These are phyloP conservation scores for Papilio glaucus DNA, from an alignment of 1,140 invertebrate species.

Conservation along the genomic window DNA sequence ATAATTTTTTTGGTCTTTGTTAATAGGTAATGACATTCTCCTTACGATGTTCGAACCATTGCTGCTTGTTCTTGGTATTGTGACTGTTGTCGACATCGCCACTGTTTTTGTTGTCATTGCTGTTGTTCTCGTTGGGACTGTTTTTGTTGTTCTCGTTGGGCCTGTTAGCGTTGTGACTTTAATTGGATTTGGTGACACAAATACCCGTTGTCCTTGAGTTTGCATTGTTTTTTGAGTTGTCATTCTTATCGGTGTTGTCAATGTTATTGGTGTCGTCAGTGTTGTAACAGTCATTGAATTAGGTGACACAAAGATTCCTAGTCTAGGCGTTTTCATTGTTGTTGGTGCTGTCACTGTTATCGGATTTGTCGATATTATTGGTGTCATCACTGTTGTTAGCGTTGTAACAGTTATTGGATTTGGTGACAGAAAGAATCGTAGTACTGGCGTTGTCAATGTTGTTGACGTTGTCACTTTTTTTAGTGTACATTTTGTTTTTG, in stretches of 20 bases:
- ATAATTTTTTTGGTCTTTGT: not conserved
- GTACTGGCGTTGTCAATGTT: not conserved
- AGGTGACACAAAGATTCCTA: not conserved
- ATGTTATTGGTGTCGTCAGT: not conserved
- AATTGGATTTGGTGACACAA: conserved; percentile 7
- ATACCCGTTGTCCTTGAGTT: not conserved
- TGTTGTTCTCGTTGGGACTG: not conserved
- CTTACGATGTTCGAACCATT: not conserved
- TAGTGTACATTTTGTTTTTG: not conserved
- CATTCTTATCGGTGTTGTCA: not conserved
- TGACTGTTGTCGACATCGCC: not conserved
- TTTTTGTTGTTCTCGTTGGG: not conserved
- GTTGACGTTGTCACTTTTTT: not conserved
- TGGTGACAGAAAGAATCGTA: not conserved
- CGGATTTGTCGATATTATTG: not conserved
- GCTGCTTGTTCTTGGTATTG: not conserved
- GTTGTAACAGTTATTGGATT: not conserved
- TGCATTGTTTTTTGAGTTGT: not conserved
- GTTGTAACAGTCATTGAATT: not conserved
- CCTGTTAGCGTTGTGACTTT: not conserved
- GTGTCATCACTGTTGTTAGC: not conserved
- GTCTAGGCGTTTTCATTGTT: not conserved
- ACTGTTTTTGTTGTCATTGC: not conserved
- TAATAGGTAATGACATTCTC: conserved; percentile 4
- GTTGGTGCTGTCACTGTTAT: not conserved